Evolutionary conservation across 2,797 vertebrate species (phyloP).

Genomic region (Pseudotriccus pelzelni): DNA sequence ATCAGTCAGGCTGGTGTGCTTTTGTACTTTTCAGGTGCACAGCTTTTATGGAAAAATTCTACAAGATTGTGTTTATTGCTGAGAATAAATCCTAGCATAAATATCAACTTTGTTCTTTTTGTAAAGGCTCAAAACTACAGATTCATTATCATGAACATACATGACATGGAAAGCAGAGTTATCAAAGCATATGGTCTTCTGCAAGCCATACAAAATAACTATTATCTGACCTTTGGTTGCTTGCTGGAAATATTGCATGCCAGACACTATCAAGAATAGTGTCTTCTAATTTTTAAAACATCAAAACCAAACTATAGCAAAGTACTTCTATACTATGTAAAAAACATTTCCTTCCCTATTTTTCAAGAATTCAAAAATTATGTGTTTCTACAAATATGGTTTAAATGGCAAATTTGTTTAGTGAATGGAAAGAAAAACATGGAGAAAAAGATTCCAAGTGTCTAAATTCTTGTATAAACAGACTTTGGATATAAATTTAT

Average conservation of each 20-base stretch:
- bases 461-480: neutral
- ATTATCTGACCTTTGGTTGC: neutral
- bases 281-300: neutral
- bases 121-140: neutral
- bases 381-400: neutral
- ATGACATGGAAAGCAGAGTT: neutral
- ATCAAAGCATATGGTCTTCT: neutral
- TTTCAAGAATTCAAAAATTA: neutral
- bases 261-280: neutral
- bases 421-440: neutral
- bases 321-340: neutral
- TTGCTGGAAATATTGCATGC: neutral
- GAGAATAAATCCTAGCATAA: neutral
- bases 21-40: neutral
- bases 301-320: neutral
- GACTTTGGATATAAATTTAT: neutral
- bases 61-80: neutral
- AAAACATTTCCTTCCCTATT: neutral
- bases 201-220: neutral
- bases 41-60: neutral
- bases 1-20: neutral
- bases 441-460: neutral
- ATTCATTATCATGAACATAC: neutral
- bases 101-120: neutral
- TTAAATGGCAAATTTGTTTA: neutral